Evolutionary conservation across 1,140 invertebrate genomes (phyloP).

Genomic region (Bombus affinis): DNA sequence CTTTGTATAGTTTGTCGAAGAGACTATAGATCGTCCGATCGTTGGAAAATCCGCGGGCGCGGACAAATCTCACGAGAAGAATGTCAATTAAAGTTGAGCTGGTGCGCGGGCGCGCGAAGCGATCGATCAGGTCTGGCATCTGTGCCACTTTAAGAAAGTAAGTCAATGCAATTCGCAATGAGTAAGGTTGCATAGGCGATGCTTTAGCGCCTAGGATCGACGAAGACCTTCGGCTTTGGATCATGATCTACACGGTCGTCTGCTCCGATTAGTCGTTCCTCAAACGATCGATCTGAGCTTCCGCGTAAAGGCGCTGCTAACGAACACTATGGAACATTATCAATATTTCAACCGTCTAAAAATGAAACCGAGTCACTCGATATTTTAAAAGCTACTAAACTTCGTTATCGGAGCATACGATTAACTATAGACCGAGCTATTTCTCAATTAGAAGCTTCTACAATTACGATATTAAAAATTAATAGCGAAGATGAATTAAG

Average conservation of each 20-base stretch:
- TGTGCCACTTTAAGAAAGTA: constrained; percentile 75
- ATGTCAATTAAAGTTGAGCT: constrained; percentile 22
- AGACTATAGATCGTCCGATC: neutral
- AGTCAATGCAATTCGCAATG: constrained; percentile 74
- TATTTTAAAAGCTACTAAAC: too few species aligned
- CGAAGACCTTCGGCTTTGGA: constrained; percentile 53
- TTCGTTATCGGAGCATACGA: too few species aligned
- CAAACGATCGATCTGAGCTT: constrained; percentile 22
- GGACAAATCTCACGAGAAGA: constrained; percentile 26
- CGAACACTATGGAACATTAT: too few species aligned
- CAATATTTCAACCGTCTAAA: too few species aligned
- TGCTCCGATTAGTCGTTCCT: neutral
- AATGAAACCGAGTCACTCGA: too few species aligned
- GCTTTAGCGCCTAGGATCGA: constrained; percentile 22
- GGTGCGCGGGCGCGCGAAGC: constrained; percentile 45
- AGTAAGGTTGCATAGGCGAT: constrained; percentile 64
- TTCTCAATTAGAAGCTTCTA: too few species aligned
- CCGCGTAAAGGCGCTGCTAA: constrained; percentile 20
- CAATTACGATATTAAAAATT: too few species aligned
- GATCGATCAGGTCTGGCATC: constrained; percentile 65
- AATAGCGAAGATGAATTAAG: too few species aligned
- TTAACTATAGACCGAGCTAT: too few species aligned
- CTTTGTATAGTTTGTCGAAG: neutral
- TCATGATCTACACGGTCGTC: constrained; percentile 34
- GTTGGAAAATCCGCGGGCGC: neutral